Conservation (phyloP, 2,888 invertebrate genomes). For the Andrena praecox region DNA sequence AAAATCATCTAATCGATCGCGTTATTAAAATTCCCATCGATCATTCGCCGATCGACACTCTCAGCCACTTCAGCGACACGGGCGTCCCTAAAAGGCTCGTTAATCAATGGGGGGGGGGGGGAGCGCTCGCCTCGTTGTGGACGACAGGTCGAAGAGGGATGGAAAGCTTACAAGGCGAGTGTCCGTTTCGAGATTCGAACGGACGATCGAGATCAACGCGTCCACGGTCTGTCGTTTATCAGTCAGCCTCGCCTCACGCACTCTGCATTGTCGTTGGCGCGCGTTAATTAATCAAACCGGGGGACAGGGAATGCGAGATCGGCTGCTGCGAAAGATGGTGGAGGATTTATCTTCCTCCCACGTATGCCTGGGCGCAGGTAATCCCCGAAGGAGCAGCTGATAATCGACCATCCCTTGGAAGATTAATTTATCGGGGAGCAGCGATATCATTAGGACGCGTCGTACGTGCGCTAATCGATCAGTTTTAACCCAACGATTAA, state of each 20-base stretch:
- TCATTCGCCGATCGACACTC: slow-evolving; percentile 35
- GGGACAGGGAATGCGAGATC: slow-evolving; percentile 36
- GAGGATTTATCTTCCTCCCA: slow-evolving; percentile 60
- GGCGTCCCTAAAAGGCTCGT: slow-evolving; percentile 62
- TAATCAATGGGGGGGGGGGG: slow-evolving; percentile 61
- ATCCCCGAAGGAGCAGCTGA: slow-evolving; percentile 46
- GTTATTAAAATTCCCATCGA: slow-evolving; percentile 51
- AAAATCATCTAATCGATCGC: slow-evolving; percentile 22
- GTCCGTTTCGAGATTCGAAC: slow-evolving; percentile 41
- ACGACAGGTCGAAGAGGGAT: slow-evolving; percentile 41
- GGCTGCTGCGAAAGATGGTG: slow-evolving; percentile 47
- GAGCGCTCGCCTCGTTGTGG: slow-evolving; percentile 48
- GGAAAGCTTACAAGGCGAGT: slow-evolving; percentile 26
- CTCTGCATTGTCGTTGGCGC: slow-evolving; percentile 44
- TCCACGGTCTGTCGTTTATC: slow-evolving; percentile 56
- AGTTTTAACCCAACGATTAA: slow-evolving; percentile 31
- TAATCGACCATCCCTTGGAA: slow-evolving; percentile 61
- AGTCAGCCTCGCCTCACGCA: slow-evolving; percentile 51
- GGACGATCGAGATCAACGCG: slow-evolving; percentile 40
- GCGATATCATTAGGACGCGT: slow-evolving; percentile 44
- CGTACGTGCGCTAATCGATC: slow-evolving; percentile 51
- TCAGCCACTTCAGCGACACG: slow-evolving; percentile 9
- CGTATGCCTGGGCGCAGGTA: slow-evolving; percentile 12
- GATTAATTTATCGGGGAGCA: slow-evolving; percentile 66
- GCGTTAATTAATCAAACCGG: slow-evolving; percentile 69